These are phyloP conservation scores for Daphoenositta chrysoptera DNA, from an alignment of 2,113 vertebrate species.

Conservation along the genomic window DNA sequence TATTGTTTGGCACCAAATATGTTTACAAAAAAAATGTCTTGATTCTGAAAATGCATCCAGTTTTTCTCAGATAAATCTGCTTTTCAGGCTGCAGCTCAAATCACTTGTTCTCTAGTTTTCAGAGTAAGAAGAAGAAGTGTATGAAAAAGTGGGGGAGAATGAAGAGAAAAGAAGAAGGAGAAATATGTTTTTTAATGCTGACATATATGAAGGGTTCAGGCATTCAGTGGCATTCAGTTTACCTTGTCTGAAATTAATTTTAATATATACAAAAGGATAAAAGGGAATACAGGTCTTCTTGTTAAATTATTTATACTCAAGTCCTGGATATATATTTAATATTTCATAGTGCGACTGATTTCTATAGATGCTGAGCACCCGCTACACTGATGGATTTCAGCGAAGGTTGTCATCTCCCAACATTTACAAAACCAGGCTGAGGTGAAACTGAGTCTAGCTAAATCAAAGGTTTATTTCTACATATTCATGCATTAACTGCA, in stretches of 20 bases:
- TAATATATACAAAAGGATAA: conserved; percentile 58
- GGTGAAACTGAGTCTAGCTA: background rate
- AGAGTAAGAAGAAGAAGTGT: background rate
- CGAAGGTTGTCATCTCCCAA: conserved; percentile 13
- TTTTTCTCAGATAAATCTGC: background rate
- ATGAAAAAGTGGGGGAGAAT: background rate
- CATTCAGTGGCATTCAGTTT: conserved; percentile 13
- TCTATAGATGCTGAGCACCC: conserved; percentile 44
- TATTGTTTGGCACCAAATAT: background rate
- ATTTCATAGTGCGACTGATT: conserved; percentile 47
- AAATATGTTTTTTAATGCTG: background rate
- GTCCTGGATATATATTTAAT: conserved; percentile 41
- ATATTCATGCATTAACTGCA: background rate
- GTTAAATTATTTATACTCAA: conserved; percentile 45
- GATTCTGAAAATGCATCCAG: background rate
- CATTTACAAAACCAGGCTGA: background rate
- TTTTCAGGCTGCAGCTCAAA: background rate
- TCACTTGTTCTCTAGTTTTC: background rate
- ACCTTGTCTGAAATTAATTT: conserved; percentile 46
- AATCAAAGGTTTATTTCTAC: conserved; percentile 21
- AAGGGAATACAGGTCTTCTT: conserved; percentile 39
- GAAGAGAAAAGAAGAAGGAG: background rate
- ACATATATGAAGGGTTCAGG: background rate
- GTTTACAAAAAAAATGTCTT: background rate
- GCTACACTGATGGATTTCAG: background rate